Conservation (phyloP, 2,888 invertebrate species). For the Eupithecia centaureata region DNA sequence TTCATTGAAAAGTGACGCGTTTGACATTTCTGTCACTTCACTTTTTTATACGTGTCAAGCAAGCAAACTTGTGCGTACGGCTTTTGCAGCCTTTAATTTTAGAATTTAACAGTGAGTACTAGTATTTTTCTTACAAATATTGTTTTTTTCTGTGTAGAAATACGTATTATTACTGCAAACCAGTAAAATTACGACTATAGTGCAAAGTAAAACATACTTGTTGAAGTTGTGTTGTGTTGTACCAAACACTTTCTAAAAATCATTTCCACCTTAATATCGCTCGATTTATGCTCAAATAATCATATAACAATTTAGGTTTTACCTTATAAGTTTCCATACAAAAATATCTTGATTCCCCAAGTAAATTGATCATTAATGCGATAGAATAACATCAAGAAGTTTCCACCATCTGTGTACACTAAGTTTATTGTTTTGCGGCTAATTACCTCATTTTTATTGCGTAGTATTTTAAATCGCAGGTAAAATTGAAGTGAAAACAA, state of each 20-base stretch:
- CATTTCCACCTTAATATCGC: conserved; percentile 43
- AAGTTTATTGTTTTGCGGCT: conserved; percentile 37
- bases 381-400: background rate
- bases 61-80: conserved; percentile 72
- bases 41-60: conserved; percentile 83
- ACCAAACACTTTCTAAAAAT: conserved; percentile 33
- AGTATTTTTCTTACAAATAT: conserved; percentile 40
- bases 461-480: conserved; percentile 21
- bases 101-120: conserved; percentile 78
- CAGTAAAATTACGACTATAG: conserved; percentile 5
- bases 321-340: background rate
- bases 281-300: conserved; percentile 54
- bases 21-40: conserved; percentile 65
- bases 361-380: conserved; percentile 5
- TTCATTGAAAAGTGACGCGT: conserved; percentile 60
- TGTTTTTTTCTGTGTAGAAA: conserved; percentile 25
- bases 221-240: conserved; percentile 47
- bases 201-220: conserved; percentile 19
- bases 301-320: conserved; percentile 33
- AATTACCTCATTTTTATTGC: conserved; percentile 32
- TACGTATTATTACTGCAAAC: conserved; percentile 17
- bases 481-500: conserved; percentile 17
- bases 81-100: conserved; percentile 77
- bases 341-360: background rate
- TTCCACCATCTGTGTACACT: conserved; percentile 47